Evolutionary conservation across 2,113 vertebrate species (phyloP), one percentile per base, ranked within the genome.

Genomic region (Numida meleagris): DNA sequence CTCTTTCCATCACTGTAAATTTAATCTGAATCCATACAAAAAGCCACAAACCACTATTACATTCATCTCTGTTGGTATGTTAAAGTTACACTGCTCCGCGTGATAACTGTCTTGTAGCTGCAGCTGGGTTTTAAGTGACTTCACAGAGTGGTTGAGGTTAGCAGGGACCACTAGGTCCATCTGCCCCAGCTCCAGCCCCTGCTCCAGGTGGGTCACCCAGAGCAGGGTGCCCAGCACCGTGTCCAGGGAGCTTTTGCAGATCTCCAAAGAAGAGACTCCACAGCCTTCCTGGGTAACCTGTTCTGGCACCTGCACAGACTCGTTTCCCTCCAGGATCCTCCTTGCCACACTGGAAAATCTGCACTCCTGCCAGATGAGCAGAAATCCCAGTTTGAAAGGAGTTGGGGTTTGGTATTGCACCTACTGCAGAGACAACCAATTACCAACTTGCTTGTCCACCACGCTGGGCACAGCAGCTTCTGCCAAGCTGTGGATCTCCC

Each of bases 381-480:
- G 72, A 90, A 94, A 78, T 25, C 23, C 34, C 51, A 36, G 9
- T 36, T 25, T 65, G 31, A 21, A 75, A 68, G 20, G 31, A 3
- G 6, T 5, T 10, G 19, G n/a, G 21, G 29, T 63, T 12, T 10
- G 12, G 13, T 21, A 57, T 25, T 0, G 1, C n/a, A 40, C 18
- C 24, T 0, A 3, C 10, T 34, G 63, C 57, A 82, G 43, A 81
- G 25, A 43, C 1, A 74, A 20, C 4, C 34, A 55, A 24, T 75
- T 34, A 38, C 29, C 57, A 43, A 17, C 16, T 29, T 71, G 3
- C 12, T 82, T 90, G 23, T 65, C 29, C 24, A 65, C 6, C 2
- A 1, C 4, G 3, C 21, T 10, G 14, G 3, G 25, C 12, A 46
- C 0, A 0, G 36, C 33, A 71, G 14, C 33, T 75, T 68, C 34